phyloP scores from a whole-genome alignment of 2,888 invertebrate genomes.

The Conus canariensis region DNA sequence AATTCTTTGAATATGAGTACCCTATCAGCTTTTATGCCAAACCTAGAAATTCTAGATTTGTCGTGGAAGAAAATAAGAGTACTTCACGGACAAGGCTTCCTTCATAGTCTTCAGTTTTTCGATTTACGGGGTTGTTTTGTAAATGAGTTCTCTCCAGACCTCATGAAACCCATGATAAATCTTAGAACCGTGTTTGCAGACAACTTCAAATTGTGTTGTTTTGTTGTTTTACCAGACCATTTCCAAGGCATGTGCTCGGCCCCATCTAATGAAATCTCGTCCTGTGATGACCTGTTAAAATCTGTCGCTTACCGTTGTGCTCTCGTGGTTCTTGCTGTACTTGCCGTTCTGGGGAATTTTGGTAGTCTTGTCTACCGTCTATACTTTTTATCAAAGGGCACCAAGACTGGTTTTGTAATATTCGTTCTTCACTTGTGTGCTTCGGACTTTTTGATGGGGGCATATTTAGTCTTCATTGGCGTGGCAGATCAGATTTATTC shows the following conservation, averaged over 20 bases:
- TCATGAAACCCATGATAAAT: neutral
- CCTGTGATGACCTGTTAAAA: conserved; percentile 59
- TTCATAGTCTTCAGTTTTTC: neutral
- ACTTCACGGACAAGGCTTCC: neutral
- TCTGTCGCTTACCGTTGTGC: conserved; percentile 47
- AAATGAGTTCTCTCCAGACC: neutral
- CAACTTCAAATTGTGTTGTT: neutral
- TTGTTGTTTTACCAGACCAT: neutral
- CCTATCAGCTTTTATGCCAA: neutral
- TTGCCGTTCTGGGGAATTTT: conserved; percentile 54
- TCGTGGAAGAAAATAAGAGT: neutral
- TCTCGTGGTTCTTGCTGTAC: conserved; percentile 53
- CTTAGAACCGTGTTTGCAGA: neutral
- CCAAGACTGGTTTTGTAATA: neutral
- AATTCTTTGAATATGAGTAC: neutral
- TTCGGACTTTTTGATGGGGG: conserved; percentile 56
- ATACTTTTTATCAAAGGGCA: conserved; percentile 57
- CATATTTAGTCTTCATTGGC: conserved; percentile 58
- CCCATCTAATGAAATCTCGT: conserved; percentile 53
- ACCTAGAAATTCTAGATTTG: neutral
- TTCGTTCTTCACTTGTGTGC: conserved; percentile 44
- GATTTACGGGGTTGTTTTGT: neutral
- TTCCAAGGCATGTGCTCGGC: neutral
- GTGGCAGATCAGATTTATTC: conserved; percentile 57
- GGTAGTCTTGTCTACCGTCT: conserved; percentile 49